Evolutionary conservation across 2,888 invertebrate species (phyloP), one percentile per base, ranked within the genome.

Genomic region (Helleia helle): DNA sequence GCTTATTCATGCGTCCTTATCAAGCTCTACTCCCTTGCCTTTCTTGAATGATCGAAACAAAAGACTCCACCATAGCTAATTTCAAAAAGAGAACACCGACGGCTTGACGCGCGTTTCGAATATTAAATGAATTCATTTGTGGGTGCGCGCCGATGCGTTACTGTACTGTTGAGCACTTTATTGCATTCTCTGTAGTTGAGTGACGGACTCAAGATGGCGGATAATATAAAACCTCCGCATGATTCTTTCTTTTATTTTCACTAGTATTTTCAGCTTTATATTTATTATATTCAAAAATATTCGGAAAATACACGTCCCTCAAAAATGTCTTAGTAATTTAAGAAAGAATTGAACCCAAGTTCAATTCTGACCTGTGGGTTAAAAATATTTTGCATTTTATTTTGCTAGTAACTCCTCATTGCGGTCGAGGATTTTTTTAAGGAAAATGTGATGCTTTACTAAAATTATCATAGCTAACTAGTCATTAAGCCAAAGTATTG

Each of bases 31-130:
- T 61, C 71, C 71, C 67, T 58, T 45, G 47, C 51, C 3, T 7
- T 7, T 8, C 8, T 22, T 5, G 5, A 5, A 5, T 3, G 7
- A 8, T 7, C 22, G 69, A 80, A 80, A 80, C 80, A 83, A 81
- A 76, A 75, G 77, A 66, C 73, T n/a, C n/a, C 75, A 62, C 76
- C 75, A 74, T 73, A 59, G 80, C 79, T 83, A 83, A 83, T 83
- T 83, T 77, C 65, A 79, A 83, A 80, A 76, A 80, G 81, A 80
- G 81, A 74, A 79, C 80, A 81, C 80, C 74, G 77, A 77, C 60
- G 54, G 58, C 54, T 62, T 50, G 61, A 59, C 58, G 63, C 71
- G 72, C 65, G 65, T 51, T 52, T 59, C 50, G 79, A 76, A 79
- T 79, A 71, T 61, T 51, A 59, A 76, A 75, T 74, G 74, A 73